Evolutionary conservation across 1,140 invertebrate genomes (phyloP), one percentile per base, ranked within the genome.

Genomic region (Drosophila triauraria): DNA sequence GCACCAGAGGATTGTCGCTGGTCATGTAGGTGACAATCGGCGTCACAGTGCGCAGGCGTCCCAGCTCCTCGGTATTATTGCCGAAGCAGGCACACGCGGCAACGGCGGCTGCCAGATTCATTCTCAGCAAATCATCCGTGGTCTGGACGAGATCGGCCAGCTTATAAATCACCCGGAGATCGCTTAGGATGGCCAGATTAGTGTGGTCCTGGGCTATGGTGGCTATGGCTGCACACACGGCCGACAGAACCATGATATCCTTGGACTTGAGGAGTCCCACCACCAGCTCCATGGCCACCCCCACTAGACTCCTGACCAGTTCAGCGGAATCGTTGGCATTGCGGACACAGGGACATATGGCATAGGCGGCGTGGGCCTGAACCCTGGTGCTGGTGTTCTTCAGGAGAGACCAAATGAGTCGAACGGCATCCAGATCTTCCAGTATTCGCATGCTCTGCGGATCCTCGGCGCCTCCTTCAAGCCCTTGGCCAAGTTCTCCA

Each of bases 151-250:
- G 94, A 79, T 95, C 95, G 2, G 98, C 96, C 42, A 99, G 93
- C 93, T 98, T 96, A 3, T 95, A 95, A 9, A 99, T 97, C 4
- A 98, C 98, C 2, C 97, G 97, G 83, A 99, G 97, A 94, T 99
- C 98, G 15, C 97, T 98, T 15, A 99, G 96, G 10, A 99, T 97
- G 1, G 98, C 98, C 59, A 99, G 93, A 94, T 99, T 99, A 91
- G 99, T 98, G 35, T 96, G 94, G 93, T 99, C 97, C 76, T 95
- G 95, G 0, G 98, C 98, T 51, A 99, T 98, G 53, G 97, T 96
- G 0, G 97, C 96, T 17, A 99, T 97, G 3, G 97, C 97, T 0
- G 97, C 96, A 93, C 98, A 98, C 0, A 97, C 96, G 3, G 97
- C 96, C 0, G 97, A 96, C 9, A 98, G 93, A 0, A 99, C 98